Evolutionary conservation across 2,797 vertebrate species (phyloP).

Genomic region (Sitta carolinensis): DNA sequence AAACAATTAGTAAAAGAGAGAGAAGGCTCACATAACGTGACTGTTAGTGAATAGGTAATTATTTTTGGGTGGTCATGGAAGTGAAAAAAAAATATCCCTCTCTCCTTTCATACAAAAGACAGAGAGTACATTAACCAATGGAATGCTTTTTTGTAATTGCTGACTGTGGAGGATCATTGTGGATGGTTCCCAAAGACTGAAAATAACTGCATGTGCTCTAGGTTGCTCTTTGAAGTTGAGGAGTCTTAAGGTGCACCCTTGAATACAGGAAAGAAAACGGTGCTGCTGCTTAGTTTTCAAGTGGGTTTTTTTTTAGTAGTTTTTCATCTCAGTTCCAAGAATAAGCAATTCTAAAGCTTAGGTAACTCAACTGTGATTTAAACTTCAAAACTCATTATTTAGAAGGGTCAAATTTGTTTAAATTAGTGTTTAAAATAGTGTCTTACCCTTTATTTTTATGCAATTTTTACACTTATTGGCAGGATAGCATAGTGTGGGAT

Average conservation of each 20-base stretch:
- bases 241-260: neutral
- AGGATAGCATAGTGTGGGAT: neutral
- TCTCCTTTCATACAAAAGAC: neutral
- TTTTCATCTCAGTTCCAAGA: neutral
- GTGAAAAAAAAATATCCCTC: neutral
- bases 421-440: neutral
- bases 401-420: neutral
- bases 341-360: neutral
- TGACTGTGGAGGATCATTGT: neutral
- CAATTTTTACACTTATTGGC: neutral
- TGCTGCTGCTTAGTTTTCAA: neutral
- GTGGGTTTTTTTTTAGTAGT: rapidly evolving
- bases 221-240: neutral
- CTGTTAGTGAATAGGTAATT: neutral
- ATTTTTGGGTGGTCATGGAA: neutral
- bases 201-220: neutral
- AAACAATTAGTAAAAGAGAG: neutral
- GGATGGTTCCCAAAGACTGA: neutral
- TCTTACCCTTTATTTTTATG: neutral
- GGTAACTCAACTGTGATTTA: neutral
- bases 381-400: neutral
- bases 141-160: neutral
- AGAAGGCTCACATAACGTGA: neutral
- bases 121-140: neutral
- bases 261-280: neutral